Conservation (phyloP, 2,888 invertebrate species). For the Invenusta paracnida region DNA sequence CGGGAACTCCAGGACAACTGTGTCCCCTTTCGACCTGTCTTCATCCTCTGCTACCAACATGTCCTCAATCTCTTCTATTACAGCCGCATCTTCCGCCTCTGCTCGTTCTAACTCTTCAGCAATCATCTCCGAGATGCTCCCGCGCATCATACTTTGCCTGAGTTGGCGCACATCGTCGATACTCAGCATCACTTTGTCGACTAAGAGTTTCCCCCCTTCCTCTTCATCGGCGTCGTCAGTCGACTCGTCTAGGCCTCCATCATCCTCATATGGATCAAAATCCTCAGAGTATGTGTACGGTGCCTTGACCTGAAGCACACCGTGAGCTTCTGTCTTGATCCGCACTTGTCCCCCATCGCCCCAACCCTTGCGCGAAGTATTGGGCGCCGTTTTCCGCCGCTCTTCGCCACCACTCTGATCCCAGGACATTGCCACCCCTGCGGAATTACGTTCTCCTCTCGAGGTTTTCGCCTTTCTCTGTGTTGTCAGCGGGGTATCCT, state of each 20-base stretch:
- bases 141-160: background rate
- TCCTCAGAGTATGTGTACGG: background rate
- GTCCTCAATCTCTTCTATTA: background rate
- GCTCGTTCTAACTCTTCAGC: background rate
- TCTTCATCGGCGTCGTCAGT: background rate
- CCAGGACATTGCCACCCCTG: background rate
- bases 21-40: background rate
- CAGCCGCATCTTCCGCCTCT: background rate
- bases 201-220: background rate
- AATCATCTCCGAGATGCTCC: background rate
- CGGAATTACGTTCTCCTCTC: slow-evolving; percentile 20
- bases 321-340: background rate
- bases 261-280: background rate
- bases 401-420: background rate
- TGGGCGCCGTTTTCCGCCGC: background rate
- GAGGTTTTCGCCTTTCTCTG: slow-evolving; percentile 21
- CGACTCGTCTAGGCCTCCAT: background rate
- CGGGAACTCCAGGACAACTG: background rate
- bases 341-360: background rate
- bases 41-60: background rate
- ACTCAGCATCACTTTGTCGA: slow-evolving; percentile 1
- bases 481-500: background rate
- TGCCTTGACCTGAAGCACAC: background rate
- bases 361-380: background rate
- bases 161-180: slow-evolving; percentile 4